Evolutionary conservation across 2,113 vertebrate species (phyloP), one percentile per base, ranked within the genome.

Genomic region (Martes martes): DNA sequence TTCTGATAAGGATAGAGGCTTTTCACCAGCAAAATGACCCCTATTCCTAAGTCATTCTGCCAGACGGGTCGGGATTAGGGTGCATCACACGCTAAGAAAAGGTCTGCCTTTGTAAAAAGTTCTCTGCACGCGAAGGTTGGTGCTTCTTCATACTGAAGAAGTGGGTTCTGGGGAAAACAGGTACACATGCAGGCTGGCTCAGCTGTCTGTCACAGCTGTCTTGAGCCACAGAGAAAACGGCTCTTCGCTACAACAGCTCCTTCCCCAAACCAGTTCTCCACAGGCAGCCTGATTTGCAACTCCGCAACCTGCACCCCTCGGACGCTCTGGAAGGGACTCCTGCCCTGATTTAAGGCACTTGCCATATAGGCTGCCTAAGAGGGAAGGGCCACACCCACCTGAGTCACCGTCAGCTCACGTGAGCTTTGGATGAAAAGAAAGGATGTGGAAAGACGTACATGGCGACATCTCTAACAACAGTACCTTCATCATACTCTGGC

Each of bases 41-140:
- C 85, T 98, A 98, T 95, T 98, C 97, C 98, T 89, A 94, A 31
- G 98, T 98, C 97, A 95, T 84, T 98, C 98, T 97, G 98, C 97
- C 98, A 97, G 96, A 98, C 84, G 95, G 98, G 98, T 98, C 97
- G 97, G 97, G 92, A 86, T 69, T 69, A 96, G 59, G 78, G 76
- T 96, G 90, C 88, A 87, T 94, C 16, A 93, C 94, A 87, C 74
- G 74, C 87, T 50, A n/a, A 73, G 80, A 50, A 80, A 88, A 73
- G 11, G 11, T 81, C 16, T 96, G 96, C 52, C 67, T 88, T 95
- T 97, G 63, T 95, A 93, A 96, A 91, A 95, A 95, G 50, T 86
- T 97, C 87, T 94, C 63, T 95, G 89, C 89, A 33, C 45, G 87
- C 63, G 7, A 73, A 94, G 94, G 85, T 4, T 92, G 89, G 0